Evolutionary conservation across 2,113 vertebrate species (phyloP).

Genomic region (Indicator maculatus): DNA sequence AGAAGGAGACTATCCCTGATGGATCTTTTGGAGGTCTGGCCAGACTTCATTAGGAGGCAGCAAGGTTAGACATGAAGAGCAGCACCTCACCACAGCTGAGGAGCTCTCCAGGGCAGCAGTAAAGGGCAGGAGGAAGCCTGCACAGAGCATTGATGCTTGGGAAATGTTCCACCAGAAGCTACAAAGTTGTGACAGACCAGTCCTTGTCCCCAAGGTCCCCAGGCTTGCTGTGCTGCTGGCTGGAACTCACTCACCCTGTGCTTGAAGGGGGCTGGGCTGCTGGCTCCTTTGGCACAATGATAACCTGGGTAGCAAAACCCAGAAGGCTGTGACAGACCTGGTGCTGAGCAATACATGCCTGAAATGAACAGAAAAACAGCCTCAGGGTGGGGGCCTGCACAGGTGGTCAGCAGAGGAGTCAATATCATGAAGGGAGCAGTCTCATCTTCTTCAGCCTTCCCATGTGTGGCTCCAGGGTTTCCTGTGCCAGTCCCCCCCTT

Average conservation of each 20-base stretch:
- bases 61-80: not conserved
- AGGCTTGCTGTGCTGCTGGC: not conserved
- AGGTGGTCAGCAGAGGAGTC: not conserved
- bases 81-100: not conserved
- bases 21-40: not conserved
- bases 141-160: not conserved
- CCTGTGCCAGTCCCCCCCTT: not conserved
- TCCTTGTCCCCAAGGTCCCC: not conserved
- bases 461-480: not conserved
- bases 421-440: accelerated
- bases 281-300: conserved; percentile 83
- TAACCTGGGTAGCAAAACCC: conserved; percentile 85
- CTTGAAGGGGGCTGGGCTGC: conserved; percentile 79
- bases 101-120: not conserved
- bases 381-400: not conserved
- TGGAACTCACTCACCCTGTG: conserved; percentile 69
- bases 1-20: not conserved
- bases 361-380: not conserved
- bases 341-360: conserved; percentile 88
- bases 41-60: not conserved
- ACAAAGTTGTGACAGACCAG: not conserved
- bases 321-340: conserved; percentile 80
- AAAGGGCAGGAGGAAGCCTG: not conserved
- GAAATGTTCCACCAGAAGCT: not conserved
- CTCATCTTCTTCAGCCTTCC: accelerated